Base-by-base conservation (phyloP, 1,140 invertebrate species). In the Papilio aristodemus region DNA sequence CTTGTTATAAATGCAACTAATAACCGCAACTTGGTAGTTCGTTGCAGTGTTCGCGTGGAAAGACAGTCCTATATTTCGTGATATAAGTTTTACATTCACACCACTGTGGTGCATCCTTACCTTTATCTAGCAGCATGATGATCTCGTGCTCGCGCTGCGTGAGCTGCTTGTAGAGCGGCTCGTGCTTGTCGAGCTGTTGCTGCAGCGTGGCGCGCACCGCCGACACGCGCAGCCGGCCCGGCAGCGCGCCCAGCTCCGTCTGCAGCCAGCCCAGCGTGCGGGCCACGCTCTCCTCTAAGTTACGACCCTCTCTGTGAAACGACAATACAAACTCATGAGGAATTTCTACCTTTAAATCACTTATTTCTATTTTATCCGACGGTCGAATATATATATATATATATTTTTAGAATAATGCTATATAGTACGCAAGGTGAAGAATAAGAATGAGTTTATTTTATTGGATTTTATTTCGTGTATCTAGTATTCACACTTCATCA, bases 111-210 rank as follows among this genome's bases (percentile, higher is more conserved):
- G 27, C 11, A 25, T 54, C 3, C 68, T 95, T 93, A 73, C 97
- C 98, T 91, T 98, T 98, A 80, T 98, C 97, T 17, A 98, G 88
- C 4, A 99, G 92, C 96, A 98, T 97, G 71, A 98, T 97, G 0
- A 98, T 95, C 92, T 98, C 97, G 79, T 98, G 97, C 83, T 98
- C 97, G 71, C 97, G 95, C 63, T 95, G 94, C 91, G 97, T 95
- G 0, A 98, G 95, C 79, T 98, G 96, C 69, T 96, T 93, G 83
- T 98, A 98, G 14, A 97, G 93, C 1, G 97, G 96, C 89, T 98
- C 97, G 83, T 98, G 97, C 64, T 96, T 94, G 73, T 95, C 94
- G 38, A 98, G 92, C 92, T 99, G 98, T 81, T 97, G 95, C 76
- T 96, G 95, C 4, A 99, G 92, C 64, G 95, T 94, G 66, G 96